Percentiles rank a stretch among this genome's conserved stretches.
Conservation (phyloP, 2,113 vertebrate species). For the Petromus typicus region DNA sequence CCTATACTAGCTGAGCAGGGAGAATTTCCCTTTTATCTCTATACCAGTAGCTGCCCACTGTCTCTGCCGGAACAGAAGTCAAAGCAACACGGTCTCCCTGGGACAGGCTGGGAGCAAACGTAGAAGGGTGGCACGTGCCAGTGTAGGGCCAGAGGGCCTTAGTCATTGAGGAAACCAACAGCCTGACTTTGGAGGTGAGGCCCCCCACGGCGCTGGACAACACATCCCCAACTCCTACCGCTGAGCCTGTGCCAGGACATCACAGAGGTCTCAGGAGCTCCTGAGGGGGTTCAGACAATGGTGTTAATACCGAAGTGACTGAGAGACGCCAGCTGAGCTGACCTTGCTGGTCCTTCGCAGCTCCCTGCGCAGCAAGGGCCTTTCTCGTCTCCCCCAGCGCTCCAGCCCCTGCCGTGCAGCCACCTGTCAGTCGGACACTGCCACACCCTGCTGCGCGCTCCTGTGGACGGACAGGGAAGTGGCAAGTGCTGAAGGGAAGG, state of each 20-base stretch:
- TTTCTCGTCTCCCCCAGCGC: neutral
- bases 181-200: neutral
- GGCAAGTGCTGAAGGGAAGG: neutral
- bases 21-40: neutral
- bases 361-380: neutral
- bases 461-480: neutral
- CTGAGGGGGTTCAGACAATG: neutral
- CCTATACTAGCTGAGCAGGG: neutral
- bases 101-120: neutral
- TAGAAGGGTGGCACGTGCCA: neutral
- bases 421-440: neutral
- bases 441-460: neutral
- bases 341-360: neutral
- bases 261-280: neutral
- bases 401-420: neutral
- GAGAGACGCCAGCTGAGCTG: neutral
- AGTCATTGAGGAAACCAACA: neutral
- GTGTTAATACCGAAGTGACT: neutral
- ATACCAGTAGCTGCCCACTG: neutral
- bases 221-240: too few species aligned
- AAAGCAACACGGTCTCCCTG: neutral
- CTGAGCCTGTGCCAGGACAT: neutral
- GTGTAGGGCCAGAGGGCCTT: too few species aligned
- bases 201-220: neutral
- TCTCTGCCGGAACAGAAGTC: neutral